Evolutionary conservation across 2,113 vertebrate genomes (phyloP), one percentile per base, ranked within the genome.

Genomic region (Prinia subflava): DNA sequence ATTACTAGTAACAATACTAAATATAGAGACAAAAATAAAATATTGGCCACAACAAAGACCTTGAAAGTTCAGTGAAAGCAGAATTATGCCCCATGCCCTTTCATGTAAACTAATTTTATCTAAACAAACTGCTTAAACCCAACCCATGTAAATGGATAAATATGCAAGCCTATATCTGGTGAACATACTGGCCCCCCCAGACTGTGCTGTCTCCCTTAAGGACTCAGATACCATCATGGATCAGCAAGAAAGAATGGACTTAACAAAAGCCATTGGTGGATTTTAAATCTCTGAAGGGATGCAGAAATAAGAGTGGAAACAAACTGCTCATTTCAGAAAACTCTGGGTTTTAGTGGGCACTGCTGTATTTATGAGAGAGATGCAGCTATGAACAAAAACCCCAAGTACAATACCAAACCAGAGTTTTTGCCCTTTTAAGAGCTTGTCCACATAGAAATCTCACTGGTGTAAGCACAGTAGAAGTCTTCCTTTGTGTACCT

Each of bases 211-310:
- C 59, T 92, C 70, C 53, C 7, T 50, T 47, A 56, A 80, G 28
- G 73, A 83, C 62, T 93, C 62, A 28, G 92, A 70, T 35, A 30
- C 35, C 44, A 59, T 42, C 25, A 22, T 1, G 7, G n/a, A 55
- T 89, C 74, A 84, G 41, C 1, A 35, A 93, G 17, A 42, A 89
- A 88, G 44, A 96, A 83, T 37, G 46, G 52, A 82, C 21, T 60
- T 14, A 81, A 57, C 3, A 19, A 96, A 97, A 97, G 86, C 83
- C 83, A 89, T 57, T 62, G 63, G 35, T 75, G 55, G 68, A 76
- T 80, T 82, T 53, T 37, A 85, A 63, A 63, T 49, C 39, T 64
- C 59, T 68, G 37, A 31, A 88, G 79, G 75, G 52, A 75, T 67
- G 41, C 63, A 95, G 82, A 87, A 88, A 30, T 14, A 44, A 88